Percentiles rank a stretch among this genome's conserved stretches.
These are phyloP conservation scores for Sebastes hubbsi DNA, from an alignment of 2,797 vertebrate species.

Conservation along the genomic window DNA sequence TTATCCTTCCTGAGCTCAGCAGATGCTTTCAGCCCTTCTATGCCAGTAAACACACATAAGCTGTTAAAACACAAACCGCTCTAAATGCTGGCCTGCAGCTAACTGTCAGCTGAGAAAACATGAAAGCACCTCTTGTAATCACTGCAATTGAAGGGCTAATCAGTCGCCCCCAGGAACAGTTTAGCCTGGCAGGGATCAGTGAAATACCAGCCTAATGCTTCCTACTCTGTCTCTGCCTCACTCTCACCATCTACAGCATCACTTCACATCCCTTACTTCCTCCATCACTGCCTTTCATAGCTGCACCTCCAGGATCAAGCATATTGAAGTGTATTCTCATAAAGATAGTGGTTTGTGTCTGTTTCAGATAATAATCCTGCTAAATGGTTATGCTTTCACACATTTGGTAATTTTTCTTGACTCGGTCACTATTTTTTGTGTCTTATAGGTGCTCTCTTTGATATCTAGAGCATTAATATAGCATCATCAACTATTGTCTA, in stretches of 20 bases:
- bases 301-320: not conserved
- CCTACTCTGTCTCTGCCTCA: constrained; percentile 2
- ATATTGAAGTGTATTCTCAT: not conserved
- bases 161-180: constrained; percentile 57
- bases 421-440: not conserved
- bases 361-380: not conserved
- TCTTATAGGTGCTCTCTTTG: not conserved
- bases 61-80: constrained; percentile 60
- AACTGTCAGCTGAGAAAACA: constrained; percentile 71
- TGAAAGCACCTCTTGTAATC: constrained; percentile 62
- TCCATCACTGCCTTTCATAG: not conserved
- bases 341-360: not conserved
- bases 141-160: constrained; percentile 61
- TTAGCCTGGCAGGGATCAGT: constrained; percentile 61
- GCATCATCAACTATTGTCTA: no score
- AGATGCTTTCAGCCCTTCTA: constrained; percentile 18
- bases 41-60: constrained; percentile 45
- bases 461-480: no score
- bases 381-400: not conserved
- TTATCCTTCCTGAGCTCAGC: constrained; percentile 26
- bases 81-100: constrained; percentile 67
- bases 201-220: constrained; percentile 46
- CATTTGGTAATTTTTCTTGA: not conserved
- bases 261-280: not conserved
- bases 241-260: not conserved